Percentiles rank a stretch among this genome's conserved stretches.
Conservation (phyloP, 2,113 vertebrate species). For the Acanthochromis polyacanthus region DNA sequence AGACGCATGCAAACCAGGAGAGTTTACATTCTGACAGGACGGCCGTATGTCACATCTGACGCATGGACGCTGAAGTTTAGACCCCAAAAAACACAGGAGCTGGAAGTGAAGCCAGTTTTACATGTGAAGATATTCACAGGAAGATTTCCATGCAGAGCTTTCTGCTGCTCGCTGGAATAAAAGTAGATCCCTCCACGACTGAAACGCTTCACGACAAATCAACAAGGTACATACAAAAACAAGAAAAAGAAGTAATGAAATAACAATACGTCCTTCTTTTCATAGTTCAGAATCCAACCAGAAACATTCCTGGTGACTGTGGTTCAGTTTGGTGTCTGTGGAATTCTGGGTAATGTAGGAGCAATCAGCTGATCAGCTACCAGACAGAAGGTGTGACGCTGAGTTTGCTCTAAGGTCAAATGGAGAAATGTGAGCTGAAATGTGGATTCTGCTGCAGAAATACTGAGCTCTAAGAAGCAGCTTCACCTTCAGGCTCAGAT, state of each 20-base stretch:
- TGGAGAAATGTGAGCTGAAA: not conserved
- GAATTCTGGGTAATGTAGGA: constrained; percentile 41
- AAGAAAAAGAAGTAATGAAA: constrained; percentile 32
- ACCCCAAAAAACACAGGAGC: not conserved
- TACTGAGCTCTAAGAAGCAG: not conserved
- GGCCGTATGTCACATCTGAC: too few relatives aligned
- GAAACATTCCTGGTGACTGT: constrained; percentile 38
- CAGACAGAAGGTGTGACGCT: too few relatives aligned
- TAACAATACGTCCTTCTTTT: constrained; percentile 17
- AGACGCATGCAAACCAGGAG: too few relatives aligned
- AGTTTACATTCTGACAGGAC: too few relatives aligned
- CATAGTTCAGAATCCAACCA: not conserved
- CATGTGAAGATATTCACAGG: constrained; percentile 8
- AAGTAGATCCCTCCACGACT: constrained; percentile 2
- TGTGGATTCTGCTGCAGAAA: not conserved
- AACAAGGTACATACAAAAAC: constrained; percentile 23
- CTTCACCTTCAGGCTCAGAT: rapidly evolving
- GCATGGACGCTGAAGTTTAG: not conserved
- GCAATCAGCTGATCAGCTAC: too few relatives aligned
- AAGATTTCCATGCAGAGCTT: constrained; percentile 59
- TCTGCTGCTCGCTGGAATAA: constrained; percentile 37
- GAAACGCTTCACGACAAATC: constrained; percentile 21
- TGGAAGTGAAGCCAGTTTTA: constrained; percentile 26
- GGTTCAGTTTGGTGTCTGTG: constrained; percentile 6
- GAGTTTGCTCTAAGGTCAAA: too few relatives aligned